A percentile compares a stretch with the other conserved stretches of the same genome.
Conservation (phyloP, 2,888 invertebrate genomes). For the Anoplius nigerrimus region DNA sequence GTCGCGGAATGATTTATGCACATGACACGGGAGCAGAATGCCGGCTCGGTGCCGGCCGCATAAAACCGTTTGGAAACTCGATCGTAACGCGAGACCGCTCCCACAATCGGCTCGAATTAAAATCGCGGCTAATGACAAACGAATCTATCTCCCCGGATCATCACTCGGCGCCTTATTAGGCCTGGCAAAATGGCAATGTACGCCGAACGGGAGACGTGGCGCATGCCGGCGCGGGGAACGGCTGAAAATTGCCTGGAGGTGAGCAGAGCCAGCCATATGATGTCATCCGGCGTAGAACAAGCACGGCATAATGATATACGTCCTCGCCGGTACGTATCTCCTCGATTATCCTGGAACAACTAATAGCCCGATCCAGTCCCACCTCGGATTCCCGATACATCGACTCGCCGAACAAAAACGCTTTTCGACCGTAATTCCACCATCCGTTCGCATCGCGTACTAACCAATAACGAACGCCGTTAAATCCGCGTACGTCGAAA, state of each 20-base stretch:
- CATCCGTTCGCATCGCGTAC: too few species aligned
- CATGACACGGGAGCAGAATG: slow-evolving; percentile 28
- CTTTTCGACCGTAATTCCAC: too few species aligned
- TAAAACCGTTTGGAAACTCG: background rate
- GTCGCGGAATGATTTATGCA: slow-evolving; percentile 19
- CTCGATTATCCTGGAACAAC: slow-evolving; percentile 34
- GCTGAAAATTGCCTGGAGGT: slow-evolving; percentile 36
- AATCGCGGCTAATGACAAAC: slow-evolving; percentile 57
- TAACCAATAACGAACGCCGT: too few species aligned
- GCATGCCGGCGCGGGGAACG: slow-evolving; percentile 40
- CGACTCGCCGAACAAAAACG: slow-evolving; percentile 13
- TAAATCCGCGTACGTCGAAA: too few species aligned
- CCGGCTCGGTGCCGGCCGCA: slow-evolving; percentile 2
- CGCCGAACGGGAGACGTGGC: slow-evolving; percentile 33
- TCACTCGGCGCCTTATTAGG: slow-evolving; percentile 56
- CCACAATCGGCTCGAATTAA: slow-evolving; percentile 42
- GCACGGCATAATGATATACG: slow-evolving; percentile 48
- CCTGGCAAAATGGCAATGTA: background rate
- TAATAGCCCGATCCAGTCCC: slow-evolving; percentile 31
- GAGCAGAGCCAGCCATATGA: slow-evolving; percentile 48
- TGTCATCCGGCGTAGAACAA: slow-evolving; percentile 50
- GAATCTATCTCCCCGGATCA: slow-evolving; percentile 59
- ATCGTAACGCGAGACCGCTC: slow-evolving; percentile 30
- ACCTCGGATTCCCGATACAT: slow-evolving; percentile 23
- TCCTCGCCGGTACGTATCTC: slow-evolving; percentile 33